Conservation (phyloP, 2,888 invertebrate species). For the Drosophila algonquin region DNA sequence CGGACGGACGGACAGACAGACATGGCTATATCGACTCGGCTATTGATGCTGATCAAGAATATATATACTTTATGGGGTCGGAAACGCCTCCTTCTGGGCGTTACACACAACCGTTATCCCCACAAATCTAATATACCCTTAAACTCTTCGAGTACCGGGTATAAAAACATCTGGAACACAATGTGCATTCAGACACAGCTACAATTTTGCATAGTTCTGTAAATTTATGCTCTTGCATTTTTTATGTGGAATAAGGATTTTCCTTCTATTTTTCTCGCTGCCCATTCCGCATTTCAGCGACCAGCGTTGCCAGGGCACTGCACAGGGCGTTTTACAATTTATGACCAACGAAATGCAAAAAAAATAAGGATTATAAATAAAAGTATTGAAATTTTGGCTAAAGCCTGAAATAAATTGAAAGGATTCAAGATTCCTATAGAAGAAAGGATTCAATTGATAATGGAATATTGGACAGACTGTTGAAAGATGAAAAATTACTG, state of each 20-base stretch:
- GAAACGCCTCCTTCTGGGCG: no score
- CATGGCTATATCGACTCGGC: no score
- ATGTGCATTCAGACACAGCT: constrained; percentile 21
- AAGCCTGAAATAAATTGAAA: background rate
- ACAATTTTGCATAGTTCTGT: constrained; percentile 38
- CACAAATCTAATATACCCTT: no score
- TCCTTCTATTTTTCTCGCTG: constrained; percentile 24
- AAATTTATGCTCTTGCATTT: constrained; percentile 64
- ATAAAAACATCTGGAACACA: constrained; percentile 52
- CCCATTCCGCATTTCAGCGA: constrained; percentile 35
- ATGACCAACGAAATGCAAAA: constrained; percentile 27
- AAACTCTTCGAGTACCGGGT: no score
- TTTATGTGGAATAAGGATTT: constrained; percentile 21
- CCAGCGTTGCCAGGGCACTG: constrained; percentile 39
- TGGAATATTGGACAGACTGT: background rate
- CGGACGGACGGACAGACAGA: no score
- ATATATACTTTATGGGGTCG: no score
- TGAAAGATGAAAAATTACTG: no score
- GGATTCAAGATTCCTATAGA: no score
- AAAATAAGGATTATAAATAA: constrained; percentile 9
- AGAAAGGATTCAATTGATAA: background rate
- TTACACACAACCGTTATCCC: no score
- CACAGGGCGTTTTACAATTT: constrained; percentile 45
- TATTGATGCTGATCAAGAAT: no score
- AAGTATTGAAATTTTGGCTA: background rate